These are phyloP conservation scores for Alosa sapidissima DNA, from an alignment of 2,797 vertebrate genomes.

Conservation along the genomic window DNA sequence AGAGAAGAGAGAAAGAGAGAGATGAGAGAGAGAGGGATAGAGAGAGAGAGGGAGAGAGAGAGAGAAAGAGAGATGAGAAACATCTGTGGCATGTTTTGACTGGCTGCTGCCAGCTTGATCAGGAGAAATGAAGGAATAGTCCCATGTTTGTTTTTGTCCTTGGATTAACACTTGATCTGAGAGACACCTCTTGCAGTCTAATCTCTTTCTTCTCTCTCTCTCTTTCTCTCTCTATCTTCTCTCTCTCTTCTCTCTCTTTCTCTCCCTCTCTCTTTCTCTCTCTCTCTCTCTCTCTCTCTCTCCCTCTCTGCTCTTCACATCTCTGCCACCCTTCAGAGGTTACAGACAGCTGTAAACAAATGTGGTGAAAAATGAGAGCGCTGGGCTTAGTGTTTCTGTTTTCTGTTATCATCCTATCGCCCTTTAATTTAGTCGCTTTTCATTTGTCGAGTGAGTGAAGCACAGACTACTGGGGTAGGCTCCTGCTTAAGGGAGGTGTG, in stretches of 20 bases:
- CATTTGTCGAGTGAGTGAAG: too few relatives aligned
- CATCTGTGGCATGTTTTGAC: neutral
- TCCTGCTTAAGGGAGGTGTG: too few relatives aligned
- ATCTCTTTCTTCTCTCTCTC: constrained; percentile 38
- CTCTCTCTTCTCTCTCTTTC: constrained; percentile 21
- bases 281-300: constrained; percentile 26
- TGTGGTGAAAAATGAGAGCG: too few relatives aligned
- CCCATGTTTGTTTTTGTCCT: neutral
- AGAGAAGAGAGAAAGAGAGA: too few relatives aligned
- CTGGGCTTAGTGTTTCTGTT: too few relatives aligned
- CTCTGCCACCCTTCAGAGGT: neutral
- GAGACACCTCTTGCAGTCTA: neutral
- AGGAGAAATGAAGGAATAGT: neutral
- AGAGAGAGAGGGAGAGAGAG: neutral
- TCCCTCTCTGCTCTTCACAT: constrained; percentile 12
- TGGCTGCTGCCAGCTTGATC: neutral
- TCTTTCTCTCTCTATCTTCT: constrained; percentile 37
- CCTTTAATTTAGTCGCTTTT: too few relatives aligned
- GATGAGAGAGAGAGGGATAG: too few relatives aligned
- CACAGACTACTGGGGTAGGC: too few relatives aligned
- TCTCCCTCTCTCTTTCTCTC: neutral
- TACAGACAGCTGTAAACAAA: too few relatives aligned
- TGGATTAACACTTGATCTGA: too few relatives aligned
- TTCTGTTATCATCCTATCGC: too few relatives aligned
- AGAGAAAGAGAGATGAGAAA: neutral